A percentile compares a stretch with the other conserved stretches of the same genome.
These are phyloP conservation scores for Hippocampus barbouri DNA, from an alignment of 2,113 vertebrate genomes.

Conservation along the genomic window DNA sequence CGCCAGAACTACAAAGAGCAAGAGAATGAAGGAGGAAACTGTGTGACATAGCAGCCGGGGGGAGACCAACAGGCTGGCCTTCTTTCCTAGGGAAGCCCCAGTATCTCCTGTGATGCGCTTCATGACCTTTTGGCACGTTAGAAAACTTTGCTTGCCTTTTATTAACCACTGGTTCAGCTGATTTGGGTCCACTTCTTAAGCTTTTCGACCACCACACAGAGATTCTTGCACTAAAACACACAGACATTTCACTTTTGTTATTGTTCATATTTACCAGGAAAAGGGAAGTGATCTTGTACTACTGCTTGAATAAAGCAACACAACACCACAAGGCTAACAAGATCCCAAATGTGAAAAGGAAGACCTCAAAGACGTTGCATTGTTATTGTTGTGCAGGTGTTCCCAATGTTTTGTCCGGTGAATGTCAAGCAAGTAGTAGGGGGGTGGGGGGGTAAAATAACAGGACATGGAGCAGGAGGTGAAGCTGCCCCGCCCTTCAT, in stretches of 20 bases:
- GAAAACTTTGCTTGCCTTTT: background rate
- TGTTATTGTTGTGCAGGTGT: background rate
- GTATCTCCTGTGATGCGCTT: constrained; percentile 23
- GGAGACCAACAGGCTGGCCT: constrained; percentile 27
- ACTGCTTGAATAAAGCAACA: background rate
- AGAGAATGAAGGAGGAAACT: constrained; percentile 64
- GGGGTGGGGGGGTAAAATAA: background rate
- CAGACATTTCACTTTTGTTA: background rate
- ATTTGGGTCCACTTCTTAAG: background rate
- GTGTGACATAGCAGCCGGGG: constrained; percentile 48
- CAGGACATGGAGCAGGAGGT: constrained; percentile 17
- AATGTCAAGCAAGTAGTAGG: background rate
- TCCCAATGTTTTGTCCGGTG: constrained; percentile 1
- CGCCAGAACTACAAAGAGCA: constrained; percentile 27
- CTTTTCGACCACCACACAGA: background rate
- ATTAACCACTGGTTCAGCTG: background rate
- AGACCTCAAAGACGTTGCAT: background rate
- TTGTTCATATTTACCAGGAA: background rate
- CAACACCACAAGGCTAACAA: background rate
- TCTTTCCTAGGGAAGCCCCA: constrained; percentile 44
- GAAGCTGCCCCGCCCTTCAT: constrained; percentile 64
- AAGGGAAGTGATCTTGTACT: background rate
- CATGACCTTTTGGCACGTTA: constrained; percentile 27
- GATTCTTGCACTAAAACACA: background rate
- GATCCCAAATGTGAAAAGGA: background rate